Evolutionary conservation across 2,888 invertebrate genomes (phyloP).

Genomic region (Stramonita haemastoma): DNA sequence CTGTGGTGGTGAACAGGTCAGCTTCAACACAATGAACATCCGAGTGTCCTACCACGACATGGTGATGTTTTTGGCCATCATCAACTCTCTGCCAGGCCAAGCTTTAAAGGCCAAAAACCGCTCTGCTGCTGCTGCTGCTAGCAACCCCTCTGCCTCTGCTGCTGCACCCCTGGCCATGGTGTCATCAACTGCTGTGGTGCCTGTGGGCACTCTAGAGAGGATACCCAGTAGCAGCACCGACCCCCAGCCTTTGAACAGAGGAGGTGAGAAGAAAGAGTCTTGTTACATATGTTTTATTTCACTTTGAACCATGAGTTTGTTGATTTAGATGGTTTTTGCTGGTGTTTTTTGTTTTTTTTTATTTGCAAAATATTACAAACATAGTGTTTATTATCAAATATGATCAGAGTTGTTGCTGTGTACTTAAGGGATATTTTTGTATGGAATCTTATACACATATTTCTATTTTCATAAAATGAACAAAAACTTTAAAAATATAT

Average conservation of each 20-base stretch:
- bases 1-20: conserved; percentile 63
- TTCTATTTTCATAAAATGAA: too few relatives aligned
- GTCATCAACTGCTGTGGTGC: background rate
- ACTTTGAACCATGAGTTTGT: background rate
- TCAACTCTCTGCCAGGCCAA: conserved; percentile 91
- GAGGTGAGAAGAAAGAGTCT: background rate
- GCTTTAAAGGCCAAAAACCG: conserved; percentile 65
- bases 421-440: too few relatives aligned
- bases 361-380: too few relatives aligned
- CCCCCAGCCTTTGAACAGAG: background rate
- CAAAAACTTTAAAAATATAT: too few relatives aligned
- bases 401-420: too few relatives aligned
- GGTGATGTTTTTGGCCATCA: conserved; percentile 91
- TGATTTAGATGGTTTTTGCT: background rate
- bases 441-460: too few relatives aligned
- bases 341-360: background rate
- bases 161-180: background rate
- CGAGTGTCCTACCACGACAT: conserved; percentile 95
- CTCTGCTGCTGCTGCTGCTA: background rate
- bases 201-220: background rate
- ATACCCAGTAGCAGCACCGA: background rate
- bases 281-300: background rate
- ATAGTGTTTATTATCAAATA: too few relatives aligned
- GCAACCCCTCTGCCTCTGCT: background rate
- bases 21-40: conserved; percentile 84